Percentiles rank a stretch among this genome's conserved stretches.
Evolutionary conservation across 2,888 invertebrate species (phyloP).

Genomic region (Schizaphis graminum): DNA sequence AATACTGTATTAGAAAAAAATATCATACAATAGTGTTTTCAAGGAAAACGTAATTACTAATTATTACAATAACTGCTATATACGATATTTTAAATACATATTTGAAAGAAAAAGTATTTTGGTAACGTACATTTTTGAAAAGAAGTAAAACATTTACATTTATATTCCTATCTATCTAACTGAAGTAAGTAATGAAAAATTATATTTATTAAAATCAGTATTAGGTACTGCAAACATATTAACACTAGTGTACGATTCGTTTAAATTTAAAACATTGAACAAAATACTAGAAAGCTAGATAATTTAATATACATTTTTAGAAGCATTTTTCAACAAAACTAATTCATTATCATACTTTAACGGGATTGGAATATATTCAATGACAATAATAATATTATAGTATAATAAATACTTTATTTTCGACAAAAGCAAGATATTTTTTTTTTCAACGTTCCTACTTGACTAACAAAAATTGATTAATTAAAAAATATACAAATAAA

Average conservation of each 20-base stretch:
- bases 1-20: neutral
- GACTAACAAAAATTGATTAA: neutral
- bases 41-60: neutral
- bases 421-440: neutral
- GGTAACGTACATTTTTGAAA: neutral
- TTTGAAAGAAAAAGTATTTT: neutral
- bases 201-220: neutral
- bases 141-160: neutral
- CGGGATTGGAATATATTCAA: neutral
- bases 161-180: neutral
- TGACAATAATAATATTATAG: neutral
- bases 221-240: neutral
- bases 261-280: neutral
- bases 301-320: neutral
- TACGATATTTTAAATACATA: neutral
- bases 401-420: neutral
- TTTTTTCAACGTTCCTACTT: neutral
- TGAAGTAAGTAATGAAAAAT: neutral
- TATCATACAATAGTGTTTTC: neutral
- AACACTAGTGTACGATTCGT: neutral
- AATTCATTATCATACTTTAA: neutral
- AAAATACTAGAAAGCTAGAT: neutral
- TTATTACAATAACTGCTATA: neutral
- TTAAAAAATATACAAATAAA: neutral
- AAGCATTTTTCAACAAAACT: neutral